Conservation (phyloP, 2,797 vertebrate genomes). For the Rhincodon typus region DNA sequence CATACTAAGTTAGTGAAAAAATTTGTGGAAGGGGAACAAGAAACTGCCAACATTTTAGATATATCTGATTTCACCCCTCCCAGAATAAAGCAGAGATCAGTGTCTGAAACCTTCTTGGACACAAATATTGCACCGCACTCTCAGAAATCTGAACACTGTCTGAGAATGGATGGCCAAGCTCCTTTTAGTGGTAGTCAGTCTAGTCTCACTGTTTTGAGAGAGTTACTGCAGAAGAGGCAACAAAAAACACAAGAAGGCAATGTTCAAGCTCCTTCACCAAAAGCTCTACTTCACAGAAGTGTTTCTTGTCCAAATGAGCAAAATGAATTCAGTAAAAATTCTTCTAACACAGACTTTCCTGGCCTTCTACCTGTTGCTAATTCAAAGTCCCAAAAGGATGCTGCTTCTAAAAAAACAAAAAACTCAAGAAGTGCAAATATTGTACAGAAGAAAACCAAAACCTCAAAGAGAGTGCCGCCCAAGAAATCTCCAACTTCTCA, state of each 20-base stretch:
- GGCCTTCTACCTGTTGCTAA: background rate
- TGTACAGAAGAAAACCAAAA: slow-evolving; percentile 65
- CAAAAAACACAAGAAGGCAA: slow-evolving; percentile 61
- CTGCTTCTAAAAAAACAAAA: slow-evolving; percentile 67
- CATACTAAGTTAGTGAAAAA: background rate
- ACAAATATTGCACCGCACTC: slow-evolving; percentile 55
- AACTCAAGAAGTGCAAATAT: slow-evolving; percentile 58
- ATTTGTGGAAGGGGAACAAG: slow-evolving; percentile 53
- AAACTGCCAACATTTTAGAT: slow-evolving; percentile 60
- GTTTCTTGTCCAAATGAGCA: slow-evolving; percentile 52
- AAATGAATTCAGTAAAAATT: slow-evolving; percentile 44
- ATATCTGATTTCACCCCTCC: slow-evolving; percentile 58
- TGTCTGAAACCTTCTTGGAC: slow-evolving; percentile 55
- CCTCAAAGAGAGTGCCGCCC: slow-evolving; percentile 51
- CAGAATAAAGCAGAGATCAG: slow-evolving; percentile 53
- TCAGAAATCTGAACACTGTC: slow-evolving; percentile 50
- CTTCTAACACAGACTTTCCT: background rate
- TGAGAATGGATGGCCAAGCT: slow-evolving; percentile 42
- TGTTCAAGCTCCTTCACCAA: slow-evolving; percentile 49
- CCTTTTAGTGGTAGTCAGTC: slow-evolving; percentile 68
- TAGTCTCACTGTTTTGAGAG: slow-evolving; percentile 82
- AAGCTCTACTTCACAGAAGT: slow-evolving; percentile 54
- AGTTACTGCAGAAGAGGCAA: slow-evolving; percentile 83
- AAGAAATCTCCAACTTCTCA: slow-evolving; percentile 56
- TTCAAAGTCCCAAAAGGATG: slow-evolving; percentile 48